Evolutionary conservation across 2,113 vertebrate species (phyloP), one percentile per base, ranked within the genome.

Genomic region (Cygnus buccinator): DNA sequence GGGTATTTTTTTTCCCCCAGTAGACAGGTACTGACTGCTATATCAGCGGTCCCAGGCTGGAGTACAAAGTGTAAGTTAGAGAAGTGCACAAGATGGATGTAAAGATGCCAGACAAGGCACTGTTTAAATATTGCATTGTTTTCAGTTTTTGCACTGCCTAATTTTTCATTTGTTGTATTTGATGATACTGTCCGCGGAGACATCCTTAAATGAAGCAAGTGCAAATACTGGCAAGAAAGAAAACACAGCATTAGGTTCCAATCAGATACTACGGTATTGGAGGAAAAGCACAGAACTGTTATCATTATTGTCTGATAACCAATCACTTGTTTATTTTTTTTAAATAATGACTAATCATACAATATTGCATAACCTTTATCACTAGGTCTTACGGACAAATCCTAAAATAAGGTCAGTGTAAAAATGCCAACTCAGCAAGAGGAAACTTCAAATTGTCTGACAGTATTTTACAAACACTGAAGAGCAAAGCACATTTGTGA

Each of bases 11-110:
- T 89, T 70, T 72, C 82, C 88, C 92, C 85, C 85, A 66, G 57
- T 97, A 93, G 84, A 97, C 89, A 96, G 97, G 94, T 97, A 97
- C 92, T 97, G 95, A 95, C 93, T 80, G 77, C 94, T 94, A 66
- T 89, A 75, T 92, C 91, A 94, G 74, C 80, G 84, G 95, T 96
- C 95, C 81, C 91, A 96, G 93, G 48, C 93, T 96, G 96, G 94
- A 96, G 91, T 97, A 92, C 94, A 97, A 94, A 95, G 73, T 95
- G 82, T 83, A 87, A 89, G 67, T 94, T 87, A 74, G 96, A 97
- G 92, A 93, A 96, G 92, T 89, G 28, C 95, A 93, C 84, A 92
- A 89, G 90, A 87, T 95, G 95, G 94, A 94, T 95, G 86, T 95
- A 95, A 95, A 96, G 87, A 96, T 65, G 79, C 87, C 71, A 96